phyloP scores from a whole-genome alignment of 2,113 vertebrate species.

The Lasiurus cinereus region DNA sequence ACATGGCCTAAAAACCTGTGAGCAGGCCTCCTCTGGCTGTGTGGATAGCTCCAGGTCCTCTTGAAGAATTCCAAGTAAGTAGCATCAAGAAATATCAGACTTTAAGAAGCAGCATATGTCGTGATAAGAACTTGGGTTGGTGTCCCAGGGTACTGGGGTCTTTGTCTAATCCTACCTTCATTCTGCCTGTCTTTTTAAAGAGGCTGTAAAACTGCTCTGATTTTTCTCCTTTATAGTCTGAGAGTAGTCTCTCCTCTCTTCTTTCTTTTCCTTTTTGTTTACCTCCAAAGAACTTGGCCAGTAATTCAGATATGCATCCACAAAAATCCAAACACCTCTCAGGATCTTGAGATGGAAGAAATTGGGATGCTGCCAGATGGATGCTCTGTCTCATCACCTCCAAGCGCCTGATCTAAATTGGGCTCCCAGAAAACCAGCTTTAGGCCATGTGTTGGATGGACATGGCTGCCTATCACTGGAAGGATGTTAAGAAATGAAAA shows the following conservation, averaged over 20 bases:
- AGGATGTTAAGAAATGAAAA: not conserved
- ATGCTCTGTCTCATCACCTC: not conserved
- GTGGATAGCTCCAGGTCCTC: not conserved
- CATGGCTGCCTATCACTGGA: not conserved
- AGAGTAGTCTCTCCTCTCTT: not conserved
- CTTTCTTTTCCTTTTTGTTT: not conserved
- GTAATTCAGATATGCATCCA: not conserved
- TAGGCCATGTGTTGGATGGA: not conserved
- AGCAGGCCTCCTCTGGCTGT: not conserved
- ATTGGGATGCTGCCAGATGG: not conserved
- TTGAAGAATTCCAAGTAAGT: not conserved
- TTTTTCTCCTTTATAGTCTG: not conserved
- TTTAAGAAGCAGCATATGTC: not conserved
- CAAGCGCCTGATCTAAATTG: not conserved
- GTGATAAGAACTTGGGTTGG: not conserved
- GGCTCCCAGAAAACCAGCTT: not conserved
- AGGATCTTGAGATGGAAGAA: not conserved
- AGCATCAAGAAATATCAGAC: not conserved
- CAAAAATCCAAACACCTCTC: not conserved
- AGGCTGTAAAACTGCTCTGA: not conserved
- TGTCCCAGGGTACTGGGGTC: rapidly evolving
- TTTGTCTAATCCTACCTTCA: not conserved
- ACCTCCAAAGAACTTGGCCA: not conserved
- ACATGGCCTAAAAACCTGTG: not conserved
- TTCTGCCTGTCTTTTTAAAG: not conserved